Percentiles rank a stretch among this genome's conserved stretches.
These are phyloP conservation scores for Numenius phaeopus DNA, from an alignment of 2,797 vertebrate species.

Conservation along the genomic window DNA sequence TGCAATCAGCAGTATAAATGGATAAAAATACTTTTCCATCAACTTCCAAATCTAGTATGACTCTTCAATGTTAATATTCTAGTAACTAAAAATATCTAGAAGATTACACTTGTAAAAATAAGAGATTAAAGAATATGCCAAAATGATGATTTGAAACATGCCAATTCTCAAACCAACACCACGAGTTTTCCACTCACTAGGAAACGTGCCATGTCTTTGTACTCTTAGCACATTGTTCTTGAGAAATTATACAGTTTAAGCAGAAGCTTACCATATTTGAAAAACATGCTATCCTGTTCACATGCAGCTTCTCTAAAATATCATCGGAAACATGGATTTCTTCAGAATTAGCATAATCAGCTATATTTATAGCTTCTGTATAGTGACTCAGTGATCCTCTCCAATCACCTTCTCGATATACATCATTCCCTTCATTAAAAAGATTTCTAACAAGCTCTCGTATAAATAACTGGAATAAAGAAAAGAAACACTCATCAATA, in stretches of 20 bases:
- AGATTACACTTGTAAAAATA: not conserved
- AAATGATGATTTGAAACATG: not conserved
- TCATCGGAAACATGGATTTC: slow-evolving; percentile 87
- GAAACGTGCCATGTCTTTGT: not conserved
- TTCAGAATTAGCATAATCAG: slow-evolving; percentile 93
- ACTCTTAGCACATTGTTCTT: not conserved
- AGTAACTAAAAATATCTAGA: not conserved
- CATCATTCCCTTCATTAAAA: slow-evolving; percentile 94
- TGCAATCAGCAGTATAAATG: not conserved
- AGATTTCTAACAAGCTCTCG: slow-evolving; percentile 92
- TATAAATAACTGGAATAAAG: slow-evolving; percentile 88
- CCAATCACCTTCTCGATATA: slow-evolving; percentile 91
- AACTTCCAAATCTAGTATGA: not conserved
- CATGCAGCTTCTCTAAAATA: slow-evolving; percentile 89
- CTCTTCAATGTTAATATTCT: not conserved
- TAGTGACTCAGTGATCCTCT: slow-evolving; percentile 91
- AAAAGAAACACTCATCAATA: not conserved
- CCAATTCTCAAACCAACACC: not conserved
- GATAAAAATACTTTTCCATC: not conserved
- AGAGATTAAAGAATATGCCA: not conserved
- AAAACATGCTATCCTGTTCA: slow-evolving; percentile 94
- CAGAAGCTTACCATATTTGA: slow-evolving; percentile 87
- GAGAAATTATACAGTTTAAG: not conserved
- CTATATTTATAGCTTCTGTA: slow-evolving; percentile 92
- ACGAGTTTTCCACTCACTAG: not conserved